phyloP scores from a whole-genome alignment of 2,888 invertebrate genomes.

The Drosophila buzzatii region DNA sequence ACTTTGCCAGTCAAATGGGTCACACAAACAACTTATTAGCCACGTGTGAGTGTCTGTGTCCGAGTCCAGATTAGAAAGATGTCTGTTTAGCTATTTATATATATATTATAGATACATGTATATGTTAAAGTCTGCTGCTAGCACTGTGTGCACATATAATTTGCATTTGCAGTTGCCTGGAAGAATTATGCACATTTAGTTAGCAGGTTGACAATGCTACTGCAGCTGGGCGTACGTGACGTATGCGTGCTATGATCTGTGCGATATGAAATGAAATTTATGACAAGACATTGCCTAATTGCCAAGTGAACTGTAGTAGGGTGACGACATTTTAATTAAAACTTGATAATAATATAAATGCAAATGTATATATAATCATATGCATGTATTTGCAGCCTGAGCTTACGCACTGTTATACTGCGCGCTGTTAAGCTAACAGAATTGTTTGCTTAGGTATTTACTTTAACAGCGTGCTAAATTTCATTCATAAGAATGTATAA shows the following conservation, averaged over 20 bases:
- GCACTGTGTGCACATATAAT: slow-evolving; percentile 36
- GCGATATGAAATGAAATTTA: slow-evolving; percentile 56
- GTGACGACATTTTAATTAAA: slow-evolving; percentile 77
- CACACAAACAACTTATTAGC: slow-evolving; percentile 25
- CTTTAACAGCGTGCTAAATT: neutral
- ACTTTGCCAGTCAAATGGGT: slow-evolving; percentile 47
- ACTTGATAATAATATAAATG: slow-evolving; percentile 32
- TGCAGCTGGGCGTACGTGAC: slow-evolving; percentile 48
- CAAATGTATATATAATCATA: neutral
- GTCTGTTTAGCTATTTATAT: slow-evolving; percentile 57
- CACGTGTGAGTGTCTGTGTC: slow-evolving; percentile 1
- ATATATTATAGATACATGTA: slow-evolving; percentile 16
- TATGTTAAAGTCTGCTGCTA: slow-evolving; percentile 5
- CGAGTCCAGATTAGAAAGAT: slow-evolving; percentile 6
- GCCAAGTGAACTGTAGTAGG: slow-evolving; percentile 46
- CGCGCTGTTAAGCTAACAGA: slow-evolving; percentile 1
- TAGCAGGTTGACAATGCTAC: slow-evolving; percentile 59
- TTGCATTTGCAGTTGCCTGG: slow-evolving; percentile 51
- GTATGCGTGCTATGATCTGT: slow-evolving; percentile 37
- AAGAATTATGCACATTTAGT: slow-evolving; percentile 74
- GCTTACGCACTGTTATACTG: neutral
- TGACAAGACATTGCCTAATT: slow-evolving; percentile 69
- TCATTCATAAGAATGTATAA: neutral
- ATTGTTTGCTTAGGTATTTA: neutral
- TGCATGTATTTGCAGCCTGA: neutral